These are phyloP conservation scores for Xyliphius kryptos DNA, from an alignment of 2,113 vertebrate genomes.

Conservation along the genomic window DNA sequence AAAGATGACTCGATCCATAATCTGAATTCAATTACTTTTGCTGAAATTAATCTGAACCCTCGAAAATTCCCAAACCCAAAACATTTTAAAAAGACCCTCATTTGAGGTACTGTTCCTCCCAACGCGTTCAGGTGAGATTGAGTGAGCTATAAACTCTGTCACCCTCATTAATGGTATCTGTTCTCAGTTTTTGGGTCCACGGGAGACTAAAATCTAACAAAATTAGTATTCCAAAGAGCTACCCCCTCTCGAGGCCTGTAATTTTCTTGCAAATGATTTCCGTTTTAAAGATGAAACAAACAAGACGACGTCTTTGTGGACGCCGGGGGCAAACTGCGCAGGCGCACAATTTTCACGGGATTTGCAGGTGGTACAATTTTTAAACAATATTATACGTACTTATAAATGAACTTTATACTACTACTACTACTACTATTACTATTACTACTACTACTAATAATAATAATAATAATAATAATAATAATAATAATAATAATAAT, in stretches of 20 bases:
- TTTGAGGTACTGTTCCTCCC: too few species aligned
- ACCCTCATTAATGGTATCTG: constrained; percentile 75
- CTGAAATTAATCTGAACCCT: neutral
- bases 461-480: neutral
- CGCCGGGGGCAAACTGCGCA: constrained; percentile 42
- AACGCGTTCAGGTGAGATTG: constrained; percentile 5
- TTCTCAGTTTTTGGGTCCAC: constrained; percentile 76
- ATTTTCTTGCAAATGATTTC: constrained; percentile 95
- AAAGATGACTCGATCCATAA: too few species aligned
- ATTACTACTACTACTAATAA: too few species aligned
- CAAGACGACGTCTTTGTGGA: constrained; percentile 80
- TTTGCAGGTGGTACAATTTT: constrained; percentile 80
- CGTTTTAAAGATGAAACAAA: constrained; percentile 87
- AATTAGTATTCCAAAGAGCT: constrained; percentile 99
- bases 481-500: neutral
- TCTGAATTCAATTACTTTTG: too few species aligned
- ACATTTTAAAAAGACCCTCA: too few species aligned
- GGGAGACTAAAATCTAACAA: constrained; percentile 94
- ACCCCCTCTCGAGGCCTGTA: constrained; percentile 85
- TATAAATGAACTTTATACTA: too few species aligned
- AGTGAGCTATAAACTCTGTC: constrained; percentile 29
- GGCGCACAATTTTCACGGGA: constrained; percentile 76
- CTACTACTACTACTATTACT: too few species aligned
- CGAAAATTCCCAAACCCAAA: too few species aligned
- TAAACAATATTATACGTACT: constrained; percentile 50